A percentile compares a stretch with the other conserved stretches of the same genome.
Evolutionary conservation across 2,797 vertebrate species (phyloP).

Genomic region (Octomys mimax): DNA sequence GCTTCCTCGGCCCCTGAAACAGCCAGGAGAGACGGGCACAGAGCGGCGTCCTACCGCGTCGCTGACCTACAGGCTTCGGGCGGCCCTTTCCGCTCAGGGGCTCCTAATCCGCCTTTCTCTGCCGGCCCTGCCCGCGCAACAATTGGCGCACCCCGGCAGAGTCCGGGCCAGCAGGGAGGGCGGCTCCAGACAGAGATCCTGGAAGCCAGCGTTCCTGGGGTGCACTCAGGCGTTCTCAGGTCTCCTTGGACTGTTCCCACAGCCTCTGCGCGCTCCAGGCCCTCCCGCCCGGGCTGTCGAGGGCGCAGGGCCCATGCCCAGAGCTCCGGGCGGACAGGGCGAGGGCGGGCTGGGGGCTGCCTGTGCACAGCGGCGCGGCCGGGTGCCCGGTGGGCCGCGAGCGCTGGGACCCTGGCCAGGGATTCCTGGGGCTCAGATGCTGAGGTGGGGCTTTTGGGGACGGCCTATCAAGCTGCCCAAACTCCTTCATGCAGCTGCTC

Average conservation of each 20-base stretch:
- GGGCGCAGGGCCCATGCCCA: too few relatives aligned
- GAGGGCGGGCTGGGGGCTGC: not conserved
- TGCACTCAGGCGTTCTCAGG: not conserved
- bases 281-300: too few relatives aligned
- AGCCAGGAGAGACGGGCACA: not conserved
- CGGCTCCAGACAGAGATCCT: not conserved
- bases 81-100: not conserved
- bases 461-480: not conserved
- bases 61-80: not conserved
- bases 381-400: accelerated
- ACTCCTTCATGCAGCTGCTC: conserved; percentile 24
- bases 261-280: not conserved
- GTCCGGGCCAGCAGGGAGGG: not conserved
- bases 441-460: not conserved
- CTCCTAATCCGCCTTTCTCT: not conserved
- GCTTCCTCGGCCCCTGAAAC: not conserved
- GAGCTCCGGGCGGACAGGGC: not conserved
- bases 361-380: not conserved
- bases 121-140: not conserved
- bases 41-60: accelerated
- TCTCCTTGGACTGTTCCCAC: not conserved
- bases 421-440: not conserved
- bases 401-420: accelerated
- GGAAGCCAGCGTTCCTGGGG: not conserved
- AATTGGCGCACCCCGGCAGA: not conserved